These are phyloP conservation scores for Hippopotamyrus pictus DNA, from an alignment of 2,797 vertebrate species.

Conservation along the genomic window DNA sequence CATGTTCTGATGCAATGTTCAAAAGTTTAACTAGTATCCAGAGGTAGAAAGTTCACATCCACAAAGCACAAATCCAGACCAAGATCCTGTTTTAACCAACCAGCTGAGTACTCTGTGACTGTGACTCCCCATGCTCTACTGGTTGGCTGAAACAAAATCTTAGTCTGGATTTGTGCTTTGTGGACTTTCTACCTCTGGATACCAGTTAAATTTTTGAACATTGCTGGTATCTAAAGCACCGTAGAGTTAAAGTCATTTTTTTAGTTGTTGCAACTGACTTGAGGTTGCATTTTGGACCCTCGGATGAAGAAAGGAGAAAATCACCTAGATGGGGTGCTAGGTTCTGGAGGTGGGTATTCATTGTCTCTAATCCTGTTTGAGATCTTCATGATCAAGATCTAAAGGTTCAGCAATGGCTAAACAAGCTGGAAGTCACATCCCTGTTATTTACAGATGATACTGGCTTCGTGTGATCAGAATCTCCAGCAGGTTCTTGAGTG, in stretches of 20 bases:
- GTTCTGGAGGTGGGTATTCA: background rate
- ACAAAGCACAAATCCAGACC: background rate
- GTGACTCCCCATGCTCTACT: no score
- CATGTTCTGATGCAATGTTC: background rate
- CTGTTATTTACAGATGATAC: background rate
- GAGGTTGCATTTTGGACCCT: background rate
- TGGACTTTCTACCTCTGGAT: background rate
- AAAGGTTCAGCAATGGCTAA: background rate
- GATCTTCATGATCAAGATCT: background rate
- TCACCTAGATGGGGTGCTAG: background rate
- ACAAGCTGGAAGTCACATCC: background rate
- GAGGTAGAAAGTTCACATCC: background rate
- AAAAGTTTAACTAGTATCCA: background rate
- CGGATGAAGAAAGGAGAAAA: background rate
- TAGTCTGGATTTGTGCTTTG: background rate
- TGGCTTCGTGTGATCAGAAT: background rate
- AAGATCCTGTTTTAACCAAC: background rate
- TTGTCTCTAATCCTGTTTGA: background rate
- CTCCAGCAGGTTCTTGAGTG: background rate
- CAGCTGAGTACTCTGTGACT: background rate
- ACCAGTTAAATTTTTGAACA: background rate
- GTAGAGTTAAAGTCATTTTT: background rate
- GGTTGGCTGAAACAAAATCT: background rate
- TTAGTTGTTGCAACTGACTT: background rate
- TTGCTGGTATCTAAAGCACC: background rate